Evolutionary conservation across 2,888 invertebrate species (phyloP), one percentile per base, ranked within the genome.

Genomic region (Nemapogon koenigi): DNA sequence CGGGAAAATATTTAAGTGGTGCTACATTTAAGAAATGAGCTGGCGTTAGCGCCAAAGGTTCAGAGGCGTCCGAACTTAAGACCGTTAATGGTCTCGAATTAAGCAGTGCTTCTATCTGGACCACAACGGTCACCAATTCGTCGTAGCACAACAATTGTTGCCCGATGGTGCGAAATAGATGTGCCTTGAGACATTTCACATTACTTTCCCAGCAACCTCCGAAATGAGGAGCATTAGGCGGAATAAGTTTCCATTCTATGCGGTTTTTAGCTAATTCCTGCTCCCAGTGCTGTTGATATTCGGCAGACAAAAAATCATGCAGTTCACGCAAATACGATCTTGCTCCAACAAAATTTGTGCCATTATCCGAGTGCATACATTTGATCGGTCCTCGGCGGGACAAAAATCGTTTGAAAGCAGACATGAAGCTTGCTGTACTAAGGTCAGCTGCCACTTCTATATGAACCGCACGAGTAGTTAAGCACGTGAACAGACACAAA

Each of bases 311-410:
- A 14, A 26, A 16, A 19, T 25, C 14, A 25, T 14, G 28, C 3
- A 27, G 15, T 16, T 37, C 16, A 26, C 28, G 16, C 26, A 37
- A 19, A n/a, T 35, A 17, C 10, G 15, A 15, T 7, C 10, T 16
- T 2, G 41, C 43, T 10, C 41, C 40, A 7, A 44, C 19, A 32
- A 44, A 44, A 35, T 44, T 43, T 2, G 41, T 43, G 1, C 41
- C 44, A 13, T 18, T 25, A 13, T 44, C 44, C 4, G 35, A 35
- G 13, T 38, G 32, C 10, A 44, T 15, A n/a, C 16, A 3, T 3
- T 36, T 32, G 4, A 42, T 39, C 1, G 42, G 42, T 18, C 42
- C 40, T 4, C 17, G 17, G 11, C 17, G 22, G n/a, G 35, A 18
- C 3, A 18, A n/a, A 18, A 35, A 4, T 4, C 35, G 22, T 11